These are phyloP conservation scores for Mythimna albipuncta DNA, from an alignment of 2,888 invertebrate genomes.

Conservation along the genomic window DNA sequence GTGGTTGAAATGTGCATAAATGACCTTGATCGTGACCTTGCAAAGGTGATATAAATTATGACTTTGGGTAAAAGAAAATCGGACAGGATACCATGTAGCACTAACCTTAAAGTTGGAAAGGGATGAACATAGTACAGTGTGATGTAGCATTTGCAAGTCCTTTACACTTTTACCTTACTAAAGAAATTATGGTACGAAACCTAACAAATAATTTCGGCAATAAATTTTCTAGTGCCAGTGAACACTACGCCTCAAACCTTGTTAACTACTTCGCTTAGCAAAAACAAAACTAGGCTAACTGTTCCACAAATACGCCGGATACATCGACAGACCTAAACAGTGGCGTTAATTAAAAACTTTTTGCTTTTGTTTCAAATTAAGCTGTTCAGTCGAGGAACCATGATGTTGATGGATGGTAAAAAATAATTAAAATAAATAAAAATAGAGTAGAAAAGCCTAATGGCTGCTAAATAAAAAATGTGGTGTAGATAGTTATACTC, in stretches of 20 bases:
- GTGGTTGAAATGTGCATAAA: too few relatives aligned
- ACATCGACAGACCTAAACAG: constrained; percentile 41
- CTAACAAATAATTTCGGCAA: neutral
- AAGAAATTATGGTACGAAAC: too few relatives aligned
- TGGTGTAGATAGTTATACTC: neutral
- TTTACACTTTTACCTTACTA: too few relatives aligned
- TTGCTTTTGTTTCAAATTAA: constrained; percentile 47
- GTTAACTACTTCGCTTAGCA: constrained; percentile 9
- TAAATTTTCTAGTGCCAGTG: constrained; percentile 1
- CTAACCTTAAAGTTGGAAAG: too few relatives aligned
- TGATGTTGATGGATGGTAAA: constrained; percentile 44
- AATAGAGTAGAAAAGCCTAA: neutral
- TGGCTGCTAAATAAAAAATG: constrained; percentile 18
- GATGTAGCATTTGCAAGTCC: too few relatives aligned
- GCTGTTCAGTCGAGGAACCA: constrained; percentile 36
- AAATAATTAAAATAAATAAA: constrained; percentile 51
- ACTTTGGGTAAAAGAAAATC: too few relatives aligned
- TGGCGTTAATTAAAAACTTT: constrained; percentile 48
- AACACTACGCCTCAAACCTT: constrained; percentile 1
- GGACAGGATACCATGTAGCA: too few relatives aligned
- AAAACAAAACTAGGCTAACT: constrained; percentile 50
- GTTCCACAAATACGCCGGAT: constrained; percentile 32
- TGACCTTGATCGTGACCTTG: too few relatives aligned
- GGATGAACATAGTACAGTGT: too few relatives aligned
- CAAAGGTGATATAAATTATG: too few relatives aligned